Evolutionary conservation across 2,113 vertebrate species (phyloP), one percentile per base, ranked within the genome.

Genomic region (Fukomys damarensis): DNA sequence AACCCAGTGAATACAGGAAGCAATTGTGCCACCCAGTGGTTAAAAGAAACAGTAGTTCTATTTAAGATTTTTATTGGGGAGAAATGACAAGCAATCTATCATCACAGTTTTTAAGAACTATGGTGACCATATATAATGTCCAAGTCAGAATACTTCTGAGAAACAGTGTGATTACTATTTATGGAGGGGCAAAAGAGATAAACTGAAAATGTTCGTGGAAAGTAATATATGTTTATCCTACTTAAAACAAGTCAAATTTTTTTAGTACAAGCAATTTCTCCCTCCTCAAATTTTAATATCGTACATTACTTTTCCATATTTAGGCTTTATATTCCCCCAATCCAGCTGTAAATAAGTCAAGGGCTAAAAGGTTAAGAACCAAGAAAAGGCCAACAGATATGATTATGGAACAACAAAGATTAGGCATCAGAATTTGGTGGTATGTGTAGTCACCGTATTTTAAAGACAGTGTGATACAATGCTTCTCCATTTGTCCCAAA

Each of bases 1-100:
- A 94, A 93, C 28, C 66, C 38, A 91, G 49, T n/a, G 49, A 84
- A 95, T 91, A 84, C 1, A 95, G 82, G 16, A 92, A 92, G 22
- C 87, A 97, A 96, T 7, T 94, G 76, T 92, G 95, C 96, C 95
- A 93, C 68, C 97, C 68, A 97, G 96, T 96, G 97, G 96, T 83
- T 86, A 77, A 63, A 95, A 95, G 17, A 20, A 70, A 41, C 52
- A 93, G 63, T n/a, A 96, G 68, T 89, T 46, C 14, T 59, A 84
- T 63, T 86, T 32, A 66, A 72, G 49, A 90, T 20, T 68, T 43
- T 82, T 58, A 76, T 32, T 92, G 24, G 70, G 43, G 30, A 91
- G 24, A 72, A 93, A 88, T 28, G 41, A 43, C 28, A 89, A 95
- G 38, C 32, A 83, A 70, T 35, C 46, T 49, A 49, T 49, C 13